These are phyloP conservation scores for Blennius ocellaris DNA, from an alignment of 2,113 vertebrate genomes.

Conservation along the genomic window DNA sequence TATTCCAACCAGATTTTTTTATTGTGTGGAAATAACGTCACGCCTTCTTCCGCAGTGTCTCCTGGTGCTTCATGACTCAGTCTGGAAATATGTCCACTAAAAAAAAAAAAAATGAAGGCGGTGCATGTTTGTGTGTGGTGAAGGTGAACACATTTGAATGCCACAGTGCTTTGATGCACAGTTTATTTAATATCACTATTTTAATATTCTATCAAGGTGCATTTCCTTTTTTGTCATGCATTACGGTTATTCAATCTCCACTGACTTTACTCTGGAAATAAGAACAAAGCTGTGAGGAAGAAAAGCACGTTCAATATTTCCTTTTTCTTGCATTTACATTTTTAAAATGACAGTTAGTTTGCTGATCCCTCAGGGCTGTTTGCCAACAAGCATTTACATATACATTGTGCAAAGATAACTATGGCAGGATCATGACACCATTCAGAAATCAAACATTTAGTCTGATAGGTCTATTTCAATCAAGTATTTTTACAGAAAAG, in stretches of 20 bases:
- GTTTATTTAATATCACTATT: not conserved
- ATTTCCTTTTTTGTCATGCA: not conserved
- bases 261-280: not conserved
- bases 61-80: constrained; percentile 56
- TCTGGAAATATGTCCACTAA: constrained; percentile 19
- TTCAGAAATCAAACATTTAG: too few species aligned
- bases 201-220: not conserved
- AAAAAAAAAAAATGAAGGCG: not conserved
- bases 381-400: not conserved
- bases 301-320: not conserved
- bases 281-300: constrained; percentile 11
- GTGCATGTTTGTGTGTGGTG: too few species aligned
- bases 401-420: too few species aligned
- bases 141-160: too few species aligned
- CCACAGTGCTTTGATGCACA: too few species aligned
- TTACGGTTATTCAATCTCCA: not conserved
- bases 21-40: constrained; percentile 50
- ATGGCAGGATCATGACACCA: too few species aligned
- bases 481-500: too few species aligned
- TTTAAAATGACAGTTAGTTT: not conserved
- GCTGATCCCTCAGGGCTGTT: too few species aligned
- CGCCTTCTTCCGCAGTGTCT: constrained; percentile 59
- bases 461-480: too few species aligned
- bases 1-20: constrained; percentile 22
- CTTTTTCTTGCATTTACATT: not conserved